phyloP scores from a whole-genome alignment of 2,888 invertebrate genomes.

The Julus scanicus region DNA sequence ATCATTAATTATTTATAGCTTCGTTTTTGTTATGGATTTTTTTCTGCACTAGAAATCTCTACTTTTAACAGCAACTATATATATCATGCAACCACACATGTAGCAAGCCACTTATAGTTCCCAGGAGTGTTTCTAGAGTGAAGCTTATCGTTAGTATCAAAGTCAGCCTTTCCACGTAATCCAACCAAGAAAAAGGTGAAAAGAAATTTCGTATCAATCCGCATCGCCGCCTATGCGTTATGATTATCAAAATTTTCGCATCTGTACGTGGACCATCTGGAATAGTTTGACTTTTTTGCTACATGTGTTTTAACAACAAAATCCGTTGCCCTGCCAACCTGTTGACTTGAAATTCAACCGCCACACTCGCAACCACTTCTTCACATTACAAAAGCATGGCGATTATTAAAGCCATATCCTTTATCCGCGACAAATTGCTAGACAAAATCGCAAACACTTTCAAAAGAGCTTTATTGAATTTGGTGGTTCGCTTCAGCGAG shows the following conservation, averaged over 20 bases:
- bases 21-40: background rate
- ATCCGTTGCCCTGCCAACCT: constrained; percentile 14
- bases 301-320: background rate
- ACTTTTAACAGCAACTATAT: background rate
- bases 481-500: background rate
- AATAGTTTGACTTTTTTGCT: background rate
- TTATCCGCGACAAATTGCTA: constrained; percentile 20
- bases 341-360: background rate
- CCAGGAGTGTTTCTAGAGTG: background rate
- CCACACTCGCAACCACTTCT: background rate
- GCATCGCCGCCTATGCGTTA: background rate
- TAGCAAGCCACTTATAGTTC: background rate
- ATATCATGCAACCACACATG: background rate
- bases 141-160: background rate
- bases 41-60: background rate
- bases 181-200: background rate
- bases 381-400: background rate
- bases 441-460: background rate
- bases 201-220: background rate
- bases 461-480: background rate
- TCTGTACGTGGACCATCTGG: background rate
- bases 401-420: background rate
- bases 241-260: background rate
- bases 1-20: background rate
- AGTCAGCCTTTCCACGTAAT: background rate